These are phyloP conservation scores for Tiaroga cobitis DNA, from an alignment of 2,797 vertebrate genomes.

Conservation along the genomic window DNA sequence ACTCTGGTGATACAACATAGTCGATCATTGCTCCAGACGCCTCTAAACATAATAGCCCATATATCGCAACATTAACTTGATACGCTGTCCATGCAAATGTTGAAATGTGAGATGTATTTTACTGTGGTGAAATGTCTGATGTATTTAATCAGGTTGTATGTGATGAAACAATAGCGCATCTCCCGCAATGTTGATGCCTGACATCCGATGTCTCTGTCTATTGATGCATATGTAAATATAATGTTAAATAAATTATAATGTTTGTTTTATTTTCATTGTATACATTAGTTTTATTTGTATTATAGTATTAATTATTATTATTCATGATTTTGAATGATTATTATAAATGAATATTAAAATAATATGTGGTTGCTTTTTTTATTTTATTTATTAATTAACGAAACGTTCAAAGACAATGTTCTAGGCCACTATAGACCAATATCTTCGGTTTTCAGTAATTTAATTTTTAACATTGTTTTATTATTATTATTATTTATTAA, in stretches of 20 bases:
- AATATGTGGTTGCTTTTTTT: background rate
- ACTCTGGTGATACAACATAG: slow-evolving; percentile 13
- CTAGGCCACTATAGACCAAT: no score
- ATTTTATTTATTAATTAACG: background rate
- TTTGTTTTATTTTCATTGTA: background rate
- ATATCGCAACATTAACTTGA: slow-evolving; percentile 11
- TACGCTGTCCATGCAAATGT: slow-evolving; percentile 13
- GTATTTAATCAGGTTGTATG: background rate
- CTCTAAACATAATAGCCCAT: background rate
- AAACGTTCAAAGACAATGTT: background rate
- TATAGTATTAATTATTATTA: background rate
- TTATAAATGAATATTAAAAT: background rate
- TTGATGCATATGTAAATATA: background rate
- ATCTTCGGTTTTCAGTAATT: background rate
- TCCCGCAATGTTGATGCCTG: background rate
- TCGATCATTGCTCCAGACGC: slow-evolving; percentile 8
- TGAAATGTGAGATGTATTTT: background rate
- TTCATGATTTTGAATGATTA: background rate
- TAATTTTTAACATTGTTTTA: background rate
- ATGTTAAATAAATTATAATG: background rate
- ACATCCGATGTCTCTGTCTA: background rate
- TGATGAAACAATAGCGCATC: background rate
- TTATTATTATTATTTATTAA: background rate
- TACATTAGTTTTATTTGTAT: background rate
- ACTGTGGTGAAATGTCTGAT: background rate